Evolutionary conservation across 2,888 invertebrate species (phyloP), one percentile per base, ranked within the genome.

Genomic region (Tethea ocularis): DNA sequence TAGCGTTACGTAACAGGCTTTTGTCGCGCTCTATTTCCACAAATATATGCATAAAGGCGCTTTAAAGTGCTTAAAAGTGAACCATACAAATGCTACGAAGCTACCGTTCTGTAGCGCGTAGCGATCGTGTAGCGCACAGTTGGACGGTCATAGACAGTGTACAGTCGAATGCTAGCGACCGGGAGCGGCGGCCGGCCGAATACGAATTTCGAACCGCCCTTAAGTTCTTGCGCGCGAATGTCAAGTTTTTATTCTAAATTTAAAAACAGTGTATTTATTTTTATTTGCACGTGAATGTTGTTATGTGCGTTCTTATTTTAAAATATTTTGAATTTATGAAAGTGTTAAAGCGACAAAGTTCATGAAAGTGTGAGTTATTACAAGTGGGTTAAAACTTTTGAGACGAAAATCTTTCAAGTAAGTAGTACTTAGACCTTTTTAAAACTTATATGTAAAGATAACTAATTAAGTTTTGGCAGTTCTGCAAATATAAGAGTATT

Each of bases 111-210:
- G 51, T 51, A 24, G 51, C 29, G 51, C 46, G 56, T 57, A 57
- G 33, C 51, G 24, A 46, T 54, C 38, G 38, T 38, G n/a, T 38
- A 58, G 56, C 51, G 29, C n/a, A 11, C 46, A 15, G 36, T 53
- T 56, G 29, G 38, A 24, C 10, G 58, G 52, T n/a, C 38, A 38
- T 61, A 61, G 56, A 41, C 33, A 56, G 24, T 46, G 20, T 58
- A 58, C 62, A 67, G 62, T 61, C 57, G 52, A 38, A 33, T 51
- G 51, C 20, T 17, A 61, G 62, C 64, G 10, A 52, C 52, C 62
- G 61, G 29, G 56, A 41, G 53, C 52, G 61, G 36, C 62, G 59
- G 62, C 60, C 67, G 62, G 58, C 60, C 56, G 38, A 38, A 38
- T 38, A 6, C 38, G 38, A 38, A 11, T 29, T 33, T 13, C 54